These are phyloP conservation scores for Alethe castanea DNA, from an alignment of 2,113 vertebrate species.

Conservation along the genomic window DNA sequence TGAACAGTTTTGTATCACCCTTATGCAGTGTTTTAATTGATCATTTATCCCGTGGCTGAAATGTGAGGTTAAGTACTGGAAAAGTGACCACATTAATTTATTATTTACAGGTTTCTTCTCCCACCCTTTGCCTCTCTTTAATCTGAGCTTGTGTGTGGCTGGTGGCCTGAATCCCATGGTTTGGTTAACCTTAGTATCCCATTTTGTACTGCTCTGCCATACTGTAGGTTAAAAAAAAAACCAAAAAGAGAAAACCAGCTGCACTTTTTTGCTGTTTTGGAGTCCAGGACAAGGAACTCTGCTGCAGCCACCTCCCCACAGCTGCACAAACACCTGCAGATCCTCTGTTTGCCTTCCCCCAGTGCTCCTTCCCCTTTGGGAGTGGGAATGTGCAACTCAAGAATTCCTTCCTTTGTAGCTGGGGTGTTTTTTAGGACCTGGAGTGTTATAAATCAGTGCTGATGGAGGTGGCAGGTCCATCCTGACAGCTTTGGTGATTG, in stretches of 20 bases:
- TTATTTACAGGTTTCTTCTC: neutral
- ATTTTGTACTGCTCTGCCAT: neutral
- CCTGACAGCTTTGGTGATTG: neutral
- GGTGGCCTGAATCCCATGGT: neutral
- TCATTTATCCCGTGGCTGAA: neutral
- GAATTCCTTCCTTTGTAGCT: neutral
- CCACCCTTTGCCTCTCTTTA: neutral
- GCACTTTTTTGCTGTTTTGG: neutral
- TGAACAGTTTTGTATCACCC: neutral
- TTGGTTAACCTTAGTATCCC: neutral
- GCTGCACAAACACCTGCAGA: slow-evolving; percentile 27
- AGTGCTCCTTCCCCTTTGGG: neutral
- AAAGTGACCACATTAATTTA: neutral
- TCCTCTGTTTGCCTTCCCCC: neutral
- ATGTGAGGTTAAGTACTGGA: neutral
- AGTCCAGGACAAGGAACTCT: neutral
- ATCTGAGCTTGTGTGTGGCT: neutral
- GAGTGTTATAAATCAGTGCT: neutral
- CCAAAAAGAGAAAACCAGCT: neutral
- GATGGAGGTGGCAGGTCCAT: neutral
- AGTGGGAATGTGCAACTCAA: neutral
- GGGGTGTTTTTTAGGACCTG: neutral
- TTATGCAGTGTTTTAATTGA: neutral
- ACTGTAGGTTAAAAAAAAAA: neutral
- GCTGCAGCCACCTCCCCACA: neutral